Evolutionary conservation across 2,888 invertebrate species (phyloP), one percentile per base, ranked within the genome.

Genomic region (Phalera bucephala): DNA sequence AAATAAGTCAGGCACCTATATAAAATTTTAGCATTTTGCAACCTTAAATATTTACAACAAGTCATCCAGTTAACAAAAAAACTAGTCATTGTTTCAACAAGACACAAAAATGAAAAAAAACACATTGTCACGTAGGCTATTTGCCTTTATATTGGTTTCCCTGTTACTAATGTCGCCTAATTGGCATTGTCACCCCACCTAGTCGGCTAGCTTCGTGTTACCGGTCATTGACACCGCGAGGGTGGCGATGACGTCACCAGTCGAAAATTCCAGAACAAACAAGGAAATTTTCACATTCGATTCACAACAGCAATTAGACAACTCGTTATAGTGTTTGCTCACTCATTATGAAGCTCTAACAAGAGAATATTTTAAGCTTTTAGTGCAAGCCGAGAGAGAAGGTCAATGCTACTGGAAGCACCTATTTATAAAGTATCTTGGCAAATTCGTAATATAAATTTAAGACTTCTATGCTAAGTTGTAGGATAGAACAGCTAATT

Each of bases 271-370:
- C 65, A 58, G 52, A 64, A 52, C 60, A 62, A 64, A 72, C 66
- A 60, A 52, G 30, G 35, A 27, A 47, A 69, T 75, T 74, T 76
- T 73, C 70, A 68, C 75, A 68, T 71, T 72, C 61, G 72, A 79
- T 82, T 81, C 56, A 70, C 54, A 67, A 55, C 64, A 65, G 56
- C 65, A 82, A 81, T 83, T 82, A 83, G 72, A 68, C 60, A 60
- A 61, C 43, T 50, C 52, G 58, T 68, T 65, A 64, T 52, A 65
- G 64, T 80, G 76, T 78, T 80, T 71, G 66, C 60, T 43, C 49
- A 48, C 40, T 62, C 50, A 60, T 70, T 73, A 71, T 49, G 56
- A 58, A 52, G 55, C 47, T 45, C 43, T 46, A 56, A 60, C 53
- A 49, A 15, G 28, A 10, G 29, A 59, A 52, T 56, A 46, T 51